Conservation (phyloP, 1,140 invertebrate species). For the Diuraphis noxia region DNA sequence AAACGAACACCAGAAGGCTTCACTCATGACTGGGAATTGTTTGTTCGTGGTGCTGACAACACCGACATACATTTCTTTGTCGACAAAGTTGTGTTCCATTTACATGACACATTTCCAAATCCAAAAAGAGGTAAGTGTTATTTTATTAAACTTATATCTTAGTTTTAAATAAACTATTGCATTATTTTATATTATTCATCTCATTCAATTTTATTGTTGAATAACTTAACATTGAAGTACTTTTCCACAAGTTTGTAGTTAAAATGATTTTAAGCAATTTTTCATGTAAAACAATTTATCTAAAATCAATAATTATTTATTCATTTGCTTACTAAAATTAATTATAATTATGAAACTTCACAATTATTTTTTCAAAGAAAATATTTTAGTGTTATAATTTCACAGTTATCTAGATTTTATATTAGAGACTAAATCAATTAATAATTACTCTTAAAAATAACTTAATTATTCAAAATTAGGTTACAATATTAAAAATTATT, state of each 20-base stretch:
- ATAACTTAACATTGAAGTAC: neutral
- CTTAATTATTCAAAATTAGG: neutral
- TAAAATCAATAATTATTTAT: no score
- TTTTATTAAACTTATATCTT: neutral
- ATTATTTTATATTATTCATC: neutral
- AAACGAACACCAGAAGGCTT: constrained; percentile 84
- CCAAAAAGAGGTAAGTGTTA: constrained; percentile 75
- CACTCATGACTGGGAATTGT: constrained; percentile 98
- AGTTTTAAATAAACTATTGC: neutral
- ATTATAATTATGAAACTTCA: neutral
- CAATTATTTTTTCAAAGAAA: neutral
- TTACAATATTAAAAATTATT: neutral
- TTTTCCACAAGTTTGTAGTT: neutral
- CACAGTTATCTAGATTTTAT: neutral
- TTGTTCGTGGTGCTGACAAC: constrained; percentile 83
- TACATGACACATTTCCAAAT: constrained; percentile 90
- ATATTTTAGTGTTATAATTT: neutral
- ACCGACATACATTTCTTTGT: constrained; percentile 87
- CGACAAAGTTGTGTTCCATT: constrained; percentile 91
- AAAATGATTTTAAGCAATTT: neutral
- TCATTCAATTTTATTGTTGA: neutral
- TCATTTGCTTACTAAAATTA: neutral
- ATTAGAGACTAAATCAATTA: neutral
- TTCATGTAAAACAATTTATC: neutral
- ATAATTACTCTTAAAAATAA: neutral